A percentile compares a stretch with the other conserved stretches of the same genome.
Conservation (phyloP, 2,113 vertebrate species). For the Fregata magnificens region DNA sequence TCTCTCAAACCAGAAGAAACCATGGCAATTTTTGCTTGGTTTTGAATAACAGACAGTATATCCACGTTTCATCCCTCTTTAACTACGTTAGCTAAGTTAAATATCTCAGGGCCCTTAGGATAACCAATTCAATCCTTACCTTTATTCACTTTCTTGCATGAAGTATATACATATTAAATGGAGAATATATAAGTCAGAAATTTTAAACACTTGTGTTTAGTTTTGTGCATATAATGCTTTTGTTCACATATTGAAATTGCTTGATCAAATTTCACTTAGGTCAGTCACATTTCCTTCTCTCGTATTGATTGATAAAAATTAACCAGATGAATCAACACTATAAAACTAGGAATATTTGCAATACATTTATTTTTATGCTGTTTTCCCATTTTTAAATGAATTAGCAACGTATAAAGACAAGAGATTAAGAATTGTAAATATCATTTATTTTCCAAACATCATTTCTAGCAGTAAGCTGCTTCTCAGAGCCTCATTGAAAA, state of each 20-base stretch:
- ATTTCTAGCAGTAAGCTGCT: background rate
- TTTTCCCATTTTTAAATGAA: background rate
- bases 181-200: background rate
- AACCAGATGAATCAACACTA: background rate
- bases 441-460: background rate
- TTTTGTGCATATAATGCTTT: background rate
- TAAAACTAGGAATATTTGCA: background rate
- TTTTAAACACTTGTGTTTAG: background rate
- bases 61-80: background rate
- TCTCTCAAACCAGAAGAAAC: background rate
- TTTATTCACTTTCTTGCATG: background rate
- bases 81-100: background rate
- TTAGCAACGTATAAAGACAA: background rate
- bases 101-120: background rate
- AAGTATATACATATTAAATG: background rate
- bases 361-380: background rate
- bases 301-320: background rate
- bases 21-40: background rate
- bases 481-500: background rate
- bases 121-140: background rate
- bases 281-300: background rate
- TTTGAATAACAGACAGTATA: background rate
- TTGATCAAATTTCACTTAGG: background rate
- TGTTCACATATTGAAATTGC: background rate
- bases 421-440: background rate